Percentiles rank a stretch among this genome's conserved stretches.
These are phyloP conservation scores for Chiridota heheva DNA, from an alignment of 35 echinoderm and acorn worm genomes.

Conservation along the genomic window DNA sequence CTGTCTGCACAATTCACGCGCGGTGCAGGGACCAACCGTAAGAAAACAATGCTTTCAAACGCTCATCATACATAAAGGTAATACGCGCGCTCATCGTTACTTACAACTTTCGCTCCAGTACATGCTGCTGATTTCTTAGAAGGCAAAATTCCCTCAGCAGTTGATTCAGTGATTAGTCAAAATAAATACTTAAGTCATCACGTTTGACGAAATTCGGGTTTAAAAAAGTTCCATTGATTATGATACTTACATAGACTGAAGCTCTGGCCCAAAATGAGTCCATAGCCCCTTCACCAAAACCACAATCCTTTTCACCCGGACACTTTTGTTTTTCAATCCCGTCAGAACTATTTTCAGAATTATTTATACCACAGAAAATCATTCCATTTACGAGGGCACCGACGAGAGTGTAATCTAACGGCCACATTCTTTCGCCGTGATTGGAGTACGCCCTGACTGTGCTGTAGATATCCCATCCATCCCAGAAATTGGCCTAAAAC, in stretches of 20 bases:
- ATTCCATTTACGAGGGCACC: slow-evolving; percentile 67
- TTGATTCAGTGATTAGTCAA: background rate
- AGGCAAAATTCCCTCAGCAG: background rate
- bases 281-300: slow-evolving; percentile 44
- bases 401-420: slow-evolving; percentile 62
- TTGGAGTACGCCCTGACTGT: slow-evolving; percentile 64
- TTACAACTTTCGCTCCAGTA: background rate
- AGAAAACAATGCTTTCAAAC: too few species aligned
- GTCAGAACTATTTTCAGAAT: background rate
- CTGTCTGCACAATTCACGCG: too few species aligned
- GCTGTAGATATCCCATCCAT: slow-evolving; percentile 73
- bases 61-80: background rate
- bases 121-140: background rate
- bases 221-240: background rate
- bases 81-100: background rate
- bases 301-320: slow-evolving; percentile 43
- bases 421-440: slow-evolving; percentile 50
- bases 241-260: slow-evolving; percentile 64
- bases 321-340: slow-evolving; percentile 53
- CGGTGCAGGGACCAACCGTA: too few species aligned
- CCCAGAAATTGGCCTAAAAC: slow-evolving; percentile 65
- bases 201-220: too few species aligned
- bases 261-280: slow-evolving; percentile 74
- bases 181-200: background rate
- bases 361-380: slow-evolving; percentile 63